Conservation (phyloP, 2,888 invertebrate species). For the Leptinotarsa peninsularis region DNA sequence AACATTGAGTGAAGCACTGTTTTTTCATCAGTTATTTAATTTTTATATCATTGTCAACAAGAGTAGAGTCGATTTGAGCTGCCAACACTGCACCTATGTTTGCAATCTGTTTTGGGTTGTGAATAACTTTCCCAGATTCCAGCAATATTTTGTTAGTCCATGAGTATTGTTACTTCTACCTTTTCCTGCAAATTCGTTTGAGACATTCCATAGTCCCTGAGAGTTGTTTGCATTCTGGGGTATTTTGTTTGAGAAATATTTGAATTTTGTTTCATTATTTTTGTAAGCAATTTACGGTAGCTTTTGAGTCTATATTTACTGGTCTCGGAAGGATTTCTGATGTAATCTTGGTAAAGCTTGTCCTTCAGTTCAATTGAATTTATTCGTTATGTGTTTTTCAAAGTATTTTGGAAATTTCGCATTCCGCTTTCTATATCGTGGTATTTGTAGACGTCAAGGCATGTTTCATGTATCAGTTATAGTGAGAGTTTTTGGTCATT, state of each 20-base stretch:
- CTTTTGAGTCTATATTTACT: not conserved
- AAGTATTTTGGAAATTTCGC: not conserved
- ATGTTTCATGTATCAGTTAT: not conserved
- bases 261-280: not conserved
- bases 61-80: not conserved
- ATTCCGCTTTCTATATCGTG: not conserved
- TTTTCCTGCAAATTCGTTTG: not conserved
- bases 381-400: not conserved
- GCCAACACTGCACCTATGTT: not conserved
- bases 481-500: not conserved
- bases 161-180: not conserved
- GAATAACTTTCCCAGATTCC: not conserved
- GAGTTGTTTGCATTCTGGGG: not conserved
- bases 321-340: not conserved
- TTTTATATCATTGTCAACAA: not conserved
- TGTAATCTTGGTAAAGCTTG: not conserved
- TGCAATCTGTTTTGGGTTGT: not conserved
- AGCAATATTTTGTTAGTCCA: not conserved
- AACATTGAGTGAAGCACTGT: conserved; percentile 5
- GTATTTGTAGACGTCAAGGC: not conserved
- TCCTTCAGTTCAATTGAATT: not conserved
- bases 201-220: conserved; percentile 3
- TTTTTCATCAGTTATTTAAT: not conserved
- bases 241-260: not conserved
- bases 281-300: not conserved